A percentile compares a stretch with the other conserved stretches of the same genome.
phyloP scores from a whole-genome alignment of 2,797 vertebrate genomes.

The Loris lydekkerianus region DNA sequence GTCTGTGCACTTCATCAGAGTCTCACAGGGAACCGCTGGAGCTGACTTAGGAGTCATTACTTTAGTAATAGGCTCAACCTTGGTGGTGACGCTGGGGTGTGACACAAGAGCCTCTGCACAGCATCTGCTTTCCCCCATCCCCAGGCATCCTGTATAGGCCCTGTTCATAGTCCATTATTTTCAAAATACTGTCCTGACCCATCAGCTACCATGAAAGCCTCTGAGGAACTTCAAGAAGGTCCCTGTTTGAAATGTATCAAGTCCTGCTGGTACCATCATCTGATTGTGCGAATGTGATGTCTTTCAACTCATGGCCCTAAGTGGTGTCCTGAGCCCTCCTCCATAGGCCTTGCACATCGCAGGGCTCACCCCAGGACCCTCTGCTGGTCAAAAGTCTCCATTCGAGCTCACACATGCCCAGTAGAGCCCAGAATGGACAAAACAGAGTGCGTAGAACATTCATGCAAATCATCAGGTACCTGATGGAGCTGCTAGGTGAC shows the following conservation, averaged over 20 bases:
- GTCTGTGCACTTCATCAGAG: rapidly evolving
- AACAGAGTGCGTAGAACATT: rapidly evolving
- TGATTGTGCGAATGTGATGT: not conserved
- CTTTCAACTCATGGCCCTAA: not conserved
- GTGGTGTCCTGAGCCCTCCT: not conserved
- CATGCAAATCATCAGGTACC: not conserved
- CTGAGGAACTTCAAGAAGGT: not conserved
- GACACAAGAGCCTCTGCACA: rapidly evolving
- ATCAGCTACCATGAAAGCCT: not conserved
- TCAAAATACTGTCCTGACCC: not conserved
- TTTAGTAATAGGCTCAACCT: not conserved
- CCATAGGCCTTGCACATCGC: not conserved
- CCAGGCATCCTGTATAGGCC: not conserved
- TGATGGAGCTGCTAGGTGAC: not conserved
- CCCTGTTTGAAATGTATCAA: not conserved
- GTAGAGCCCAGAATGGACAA: not conserved
- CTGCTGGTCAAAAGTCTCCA: not conserved
- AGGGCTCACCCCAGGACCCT: too few species aligned
- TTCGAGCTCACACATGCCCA: not conserved
- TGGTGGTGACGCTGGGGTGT: not conserved
- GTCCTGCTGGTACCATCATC: not conserved
- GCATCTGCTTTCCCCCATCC: rapidly evolving
- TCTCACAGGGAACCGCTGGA: not conserved
- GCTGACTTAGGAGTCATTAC: not conserved
- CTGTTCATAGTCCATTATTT: not conserved